Evolutionary conservation across 1,140 invertebrate genomes (phyloP), one percentile per base, ranked within the genome.

Genomic region (Drosophila punjabiensis): DNA sequence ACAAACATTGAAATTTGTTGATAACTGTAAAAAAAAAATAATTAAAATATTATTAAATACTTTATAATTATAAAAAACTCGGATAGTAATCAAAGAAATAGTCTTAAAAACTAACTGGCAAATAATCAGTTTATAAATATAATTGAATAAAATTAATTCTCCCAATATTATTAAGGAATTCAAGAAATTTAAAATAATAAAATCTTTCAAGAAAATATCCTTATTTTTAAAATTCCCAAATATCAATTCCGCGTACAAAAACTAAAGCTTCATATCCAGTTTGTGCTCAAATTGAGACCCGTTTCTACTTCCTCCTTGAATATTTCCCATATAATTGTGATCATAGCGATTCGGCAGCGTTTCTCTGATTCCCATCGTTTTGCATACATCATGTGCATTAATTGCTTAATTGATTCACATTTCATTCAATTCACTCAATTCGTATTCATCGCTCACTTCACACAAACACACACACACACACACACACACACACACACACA

Each of bases 371-470:
- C 70, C 45, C 53, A 74, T 30, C 68, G 45, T 61, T 74, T 43
- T 74, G 60, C 77, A 74, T 74, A 80, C 59, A 75, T 80, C 64
- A 61, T 79, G 52, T 88, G 81, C 77, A 88, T 85, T 88, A 87
- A 88, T 88, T 88, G 84, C 85, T 88, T 89, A 88, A 88, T 88
- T 89, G 85, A 90, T 85, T 88, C 73, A 82, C 87, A 84, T 89
- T 81, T 78, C 61, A 81, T 89, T 84, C 84, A 87, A 87, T 88
- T 89, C 85, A 78, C 71, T 81, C 82, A 84, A 84, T 87, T 86
- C 48, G 68, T 53, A 82, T 82, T 67, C 79, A 62, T 41, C 53
- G 59, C 61, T 37, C 64, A 69, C 77, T 74, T 65, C 35, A 60
- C 53, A 61, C 61, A 63, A 33, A 55, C 30, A 30, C 32, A 10